Percentiles rank a stretch among this genome's conserved stretches.
These are phyloP conservation scores for Danio kyathit DNA, from an alignment of 2,797 vertebrate genomes.

Conservation along the genomic window DNA sequence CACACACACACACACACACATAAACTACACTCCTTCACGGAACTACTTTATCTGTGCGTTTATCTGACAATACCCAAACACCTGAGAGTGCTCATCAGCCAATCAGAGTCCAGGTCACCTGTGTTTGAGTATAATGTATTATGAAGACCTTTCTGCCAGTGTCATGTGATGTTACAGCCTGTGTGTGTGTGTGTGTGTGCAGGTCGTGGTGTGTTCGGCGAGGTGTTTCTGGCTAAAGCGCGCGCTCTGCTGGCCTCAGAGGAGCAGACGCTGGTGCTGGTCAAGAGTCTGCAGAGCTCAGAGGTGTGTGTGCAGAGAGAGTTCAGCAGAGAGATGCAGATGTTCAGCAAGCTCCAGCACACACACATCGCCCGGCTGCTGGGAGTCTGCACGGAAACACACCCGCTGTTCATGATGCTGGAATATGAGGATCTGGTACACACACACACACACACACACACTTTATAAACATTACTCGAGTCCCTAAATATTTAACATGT, in stretches of 20 bases:
- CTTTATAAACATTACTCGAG: too few species aligned
- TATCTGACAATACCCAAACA: too few species aligned
- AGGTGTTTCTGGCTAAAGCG: constrained; percentile 95
- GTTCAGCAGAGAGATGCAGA: constrained; percentile 93
- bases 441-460: background rate
- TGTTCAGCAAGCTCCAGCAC: constrained; percentile 95
- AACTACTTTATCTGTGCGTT: too few species aligned
- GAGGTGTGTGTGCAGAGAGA: constrained; percentile 92
- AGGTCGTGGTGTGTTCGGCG: constrained; percentile 97
- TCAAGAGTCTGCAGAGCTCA: constrained; percentile 92
- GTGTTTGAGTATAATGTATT: too few species aligned
- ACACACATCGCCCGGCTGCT: constrained; percentile 88
- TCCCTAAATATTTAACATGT: too few species aligned
- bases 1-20: too few species aligned
- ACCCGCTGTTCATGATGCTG: constrained; percentile 95
- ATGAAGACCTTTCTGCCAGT: background rate
- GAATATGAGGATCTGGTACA: constrained; percentile 97
- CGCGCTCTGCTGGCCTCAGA: constrained; percentile 85
- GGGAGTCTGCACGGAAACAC: constrained; percentile 89
- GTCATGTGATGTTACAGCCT: constrained; percentile 2
- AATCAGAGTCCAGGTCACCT: too few species aligned
- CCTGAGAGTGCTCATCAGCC: too few species aligned
- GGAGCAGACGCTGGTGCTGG: constrained; percentile 89
- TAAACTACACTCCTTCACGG: too few species aligned
- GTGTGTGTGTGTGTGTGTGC: constrained; percentile 42